phyloP scores from a whole-genome alignment of 2,113 vertebrate species.

The Bos indicus region DNA sequence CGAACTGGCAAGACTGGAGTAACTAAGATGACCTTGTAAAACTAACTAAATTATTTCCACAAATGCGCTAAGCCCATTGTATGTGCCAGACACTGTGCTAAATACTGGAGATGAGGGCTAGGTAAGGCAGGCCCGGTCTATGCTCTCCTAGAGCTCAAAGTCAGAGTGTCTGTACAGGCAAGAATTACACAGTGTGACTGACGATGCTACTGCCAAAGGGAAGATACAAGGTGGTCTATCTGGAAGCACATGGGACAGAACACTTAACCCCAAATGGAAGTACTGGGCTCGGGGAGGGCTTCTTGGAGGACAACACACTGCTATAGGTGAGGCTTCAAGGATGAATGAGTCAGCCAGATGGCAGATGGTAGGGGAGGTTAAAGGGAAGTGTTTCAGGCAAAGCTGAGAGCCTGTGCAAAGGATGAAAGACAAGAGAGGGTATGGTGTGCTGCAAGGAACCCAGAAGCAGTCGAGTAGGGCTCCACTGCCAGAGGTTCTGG shows the following conservation, averaged over 20 bases:
- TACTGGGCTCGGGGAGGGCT: background rate
- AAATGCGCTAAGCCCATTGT: background rate
- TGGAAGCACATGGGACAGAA: background rate
- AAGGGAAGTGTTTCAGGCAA: background rate
- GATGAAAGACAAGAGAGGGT: background rate
- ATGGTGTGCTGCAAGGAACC: background rate
- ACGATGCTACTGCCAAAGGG: background rate
- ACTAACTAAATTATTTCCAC: background rate
- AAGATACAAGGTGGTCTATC: background rate
- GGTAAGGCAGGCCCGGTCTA: background rate
- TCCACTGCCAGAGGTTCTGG: background rate
- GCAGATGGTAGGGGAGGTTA: background rate
- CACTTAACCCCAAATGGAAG: background rate
- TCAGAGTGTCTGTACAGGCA: background rate
- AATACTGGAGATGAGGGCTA: background rate
- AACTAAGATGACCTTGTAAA: background rate
- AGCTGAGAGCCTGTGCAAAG: background rate
- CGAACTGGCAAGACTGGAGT: background rate
- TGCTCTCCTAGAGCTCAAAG: background rate
- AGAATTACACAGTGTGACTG: background rate
- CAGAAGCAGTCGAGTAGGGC: background rate
- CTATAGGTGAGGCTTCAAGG: background rate
- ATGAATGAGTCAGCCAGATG: background rate
- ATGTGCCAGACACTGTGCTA: background rate
- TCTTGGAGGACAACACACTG: background rate